Evolutionary conservation across 1,140 invertebrate genomes (phyloP).

Genomic region (Diprion similis): DNA sequence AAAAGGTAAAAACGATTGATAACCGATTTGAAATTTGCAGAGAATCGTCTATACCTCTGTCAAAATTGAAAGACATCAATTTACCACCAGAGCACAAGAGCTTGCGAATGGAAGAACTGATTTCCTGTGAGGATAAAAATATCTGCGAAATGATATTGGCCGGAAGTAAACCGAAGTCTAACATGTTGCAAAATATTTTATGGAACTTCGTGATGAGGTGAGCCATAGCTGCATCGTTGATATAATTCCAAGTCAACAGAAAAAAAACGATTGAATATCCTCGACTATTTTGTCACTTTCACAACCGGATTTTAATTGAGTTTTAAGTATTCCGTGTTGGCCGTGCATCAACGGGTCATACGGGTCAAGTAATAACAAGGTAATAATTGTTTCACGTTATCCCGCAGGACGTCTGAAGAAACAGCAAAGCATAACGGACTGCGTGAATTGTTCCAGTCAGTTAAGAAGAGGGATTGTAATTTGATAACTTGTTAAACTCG

Average conservation of each 20-base stretch:
- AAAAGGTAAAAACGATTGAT: not conserved
- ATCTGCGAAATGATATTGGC: slow-evolving; percentile 49
- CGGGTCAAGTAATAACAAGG: not conserved
- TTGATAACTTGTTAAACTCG: slow-evolving; percentile 33
- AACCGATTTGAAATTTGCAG: slow-evolving; percentile 23
- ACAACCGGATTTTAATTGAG: not conserved
- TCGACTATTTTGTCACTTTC: not conserved
- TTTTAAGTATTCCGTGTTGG: not conserved
- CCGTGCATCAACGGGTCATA: not conserved
- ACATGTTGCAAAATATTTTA: slow-evolving; percentile 43
- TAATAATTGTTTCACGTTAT: slow-evolving; percentile 16
- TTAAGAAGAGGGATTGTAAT: slow-evolving; percentile 47
- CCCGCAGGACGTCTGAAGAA: slow-evolving; percentile 42
- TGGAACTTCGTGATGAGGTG: slow-evolving; percentile 51
- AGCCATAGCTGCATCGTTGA: slow-evolving; percentile 17
- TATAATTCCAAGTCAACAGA: slow-evolving; percentile 12
- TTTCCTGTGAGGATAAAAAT: slow-evolving; percentile 45
- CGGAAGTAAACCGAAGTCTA: slow-evolving; percentile 38
- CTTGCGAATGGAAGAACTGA: slow-evolving; percentile 19
- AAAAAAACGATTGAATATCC: not conserved
- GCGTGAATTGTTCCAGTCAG: slow-evolving; percentile 46
- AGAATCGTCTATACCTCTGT: slow-evolving; percentile 46
- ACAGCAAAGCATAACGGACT: slow-evolving; percentile 43
- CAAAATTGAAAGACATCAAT: slow-evolving; percentile 45
- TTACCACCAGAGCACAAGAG: slow-evolving; percentile 50